Conservation (phyloP, 1,140 invertebrate species). For the Ostrea edulis region DNA sequence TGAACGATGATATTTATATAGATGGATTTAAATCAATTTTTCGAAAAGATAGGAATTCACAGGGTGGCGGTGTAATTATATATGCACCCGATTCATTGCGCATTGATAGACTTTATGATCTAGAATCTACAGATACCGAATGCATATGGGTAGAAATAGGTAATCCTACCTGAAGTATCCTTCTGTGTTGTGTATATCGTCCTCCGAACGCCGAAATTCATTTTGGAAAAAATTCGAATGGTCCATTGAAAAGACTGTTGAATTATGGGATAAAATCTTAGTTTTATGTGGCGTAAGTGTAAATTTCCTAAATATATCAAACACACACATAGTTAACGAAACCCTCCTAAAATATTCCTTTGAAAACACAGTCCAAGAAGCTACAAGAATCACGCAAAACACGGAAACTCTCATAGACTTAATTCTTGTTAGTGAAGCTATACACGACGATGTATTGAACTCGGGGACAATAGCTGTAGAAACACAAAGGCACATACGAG, state of each 20-base stretch:
- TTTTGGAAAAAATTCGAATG: too few species aligned
- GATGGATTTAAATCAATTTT: not conserved
- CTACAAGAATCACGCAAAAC: too few species aligned
- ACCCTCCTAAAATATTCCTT: not conserved
- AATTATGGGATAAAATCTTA: too few species aligned
- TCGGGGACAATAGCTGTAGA: too few species aligned
- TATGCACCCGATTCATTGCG: not conserved
- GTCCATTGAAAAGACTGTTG: too few species aligned
- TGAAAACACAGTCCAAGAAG: not conserved
- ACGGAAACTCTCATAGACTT: too few species aligned
- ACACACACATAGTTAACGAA: not conserved
- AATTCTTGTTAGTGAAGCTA: too few species aligned
- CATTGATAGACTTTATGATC: not conserved
- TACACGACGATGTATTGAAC: too few species aligned
- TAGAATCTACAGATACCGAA: not conserved
- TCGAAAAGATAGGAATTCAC: too few species aligned
- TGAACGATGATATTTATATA: not conserved
- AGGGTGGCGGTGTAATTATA: not conserved
- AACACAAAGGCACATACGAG: too few species aligned
- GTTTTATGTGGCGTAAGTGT: not conserved
- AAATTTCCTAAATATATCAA: not conserved
- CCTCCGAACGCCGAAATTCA: too few species aligned
- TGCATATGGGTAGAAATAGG: not conserved
- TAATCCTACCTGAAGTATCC: not conserved
- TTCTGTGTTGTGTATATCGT: too few species aligned